These are phyloP conservation scores for Clupea harengus DNA, from an alignment of 2,113 vertebrate genomes.

Conservation along the genomic window DNA sequence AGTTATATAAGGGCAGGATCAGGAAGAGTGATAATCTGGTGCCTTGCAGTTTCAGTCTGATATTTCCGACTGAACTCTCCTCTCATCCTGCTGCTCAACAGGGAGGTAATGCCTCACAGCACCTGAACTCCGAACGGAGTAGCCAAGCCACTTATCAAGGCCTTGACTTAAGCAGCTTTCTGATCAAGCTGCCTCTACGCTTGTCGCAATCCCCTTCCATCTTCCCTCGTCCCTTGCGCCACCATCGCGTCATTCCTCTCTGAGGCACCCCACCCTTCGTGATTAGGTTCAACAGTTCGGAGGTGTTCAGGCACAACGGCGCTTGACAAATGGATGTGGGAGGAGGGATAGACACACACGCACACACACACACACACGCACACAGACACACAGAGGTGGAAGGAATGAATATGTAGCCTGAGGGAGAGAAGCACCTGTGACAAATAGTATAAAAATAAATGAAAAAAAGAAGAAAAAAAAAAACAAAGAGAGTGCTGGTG, in stretches of 20 bases:
- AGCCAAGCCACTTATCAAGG: slow-evolving; percentile 24
- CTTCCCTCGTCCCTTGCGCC: background rate
- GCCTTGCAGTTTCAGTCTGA: background rate
- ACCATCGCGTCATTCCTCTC: background rate
- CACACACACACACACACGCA: too few species aligned
- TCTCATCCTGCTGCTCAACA: background rate
- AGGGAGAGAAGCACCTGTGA: slow-evolving; percentile 20
- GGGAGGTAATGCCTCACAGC: background rate
- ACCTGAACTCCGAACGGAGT: background rate
- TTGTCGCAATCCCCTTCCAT: background rate
- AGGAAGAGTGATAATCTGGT: background rate
- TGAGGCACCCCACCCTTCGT: background rate
- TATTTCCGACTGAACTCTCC: background rate
- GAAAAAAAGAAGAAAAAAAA: background rate
- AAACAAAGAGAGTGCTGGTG: background rate
- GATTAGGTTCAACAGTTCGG: slow-evolving; percentile 24
- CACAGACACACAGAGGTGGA: too few species aligned
- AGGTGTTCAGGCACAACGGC: slow-evolving; percentile 17
- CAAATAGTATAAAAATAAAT: slow-evolving; percentile 7
- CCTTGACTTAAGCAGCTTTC: slow-evolving; percentile 11
- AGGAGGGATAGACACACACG: background rate
- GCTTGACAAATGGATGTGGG: slow-evolving; percentile 32
- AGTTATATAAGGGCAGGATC: background rate
- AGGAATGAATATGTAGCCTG: slow-evolving; percentile 25
- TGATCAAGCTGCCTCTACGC: background rate